Percentiles rank a stretch among this genome's conserved stretches.
Conservation (phyloP, 2,888 invertebrate genomes). For the Macrosiphum euphorbiae region DNA sequence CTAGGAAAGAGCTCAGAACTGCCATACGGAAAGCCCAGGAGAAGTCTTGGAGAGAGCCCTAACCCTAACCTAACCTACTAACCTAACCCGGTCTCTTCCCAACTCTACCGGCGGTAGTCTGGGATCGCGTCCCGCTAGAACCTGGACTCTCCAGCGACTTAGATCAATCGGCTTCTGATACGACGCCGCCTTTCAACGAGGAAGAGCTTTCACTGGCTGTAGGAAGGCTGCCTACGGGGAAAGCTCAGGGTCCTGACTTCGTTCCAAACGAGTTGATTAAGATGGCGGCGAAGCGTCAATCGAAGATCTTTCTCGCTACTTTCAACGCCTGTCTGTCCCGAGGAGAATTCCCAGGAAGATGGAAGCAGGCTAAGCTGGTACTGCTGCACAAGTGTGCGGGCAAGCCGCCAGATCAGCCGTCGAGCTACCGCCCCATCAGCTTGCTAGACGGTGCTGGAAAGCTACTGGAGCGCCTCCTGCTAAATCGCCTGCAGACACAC, state of each 20-base stretch:
- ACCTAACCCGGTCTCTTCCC: background rate
- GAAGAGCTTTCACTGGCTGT: fast-evolving
- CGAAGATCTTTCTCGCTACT: fast-evolving
- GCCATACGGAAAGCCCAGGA: background rate
- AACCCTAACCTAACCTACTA: too few relatives aligned
- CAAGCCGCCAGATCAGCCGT: background rate
- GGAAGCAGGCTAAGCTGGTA: background rate
- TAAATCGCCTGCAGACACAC: background rate
- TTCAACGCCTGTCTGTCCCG: background rate
- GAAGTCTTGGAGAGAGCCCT: background rate
- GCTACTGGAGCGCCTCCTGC: background rate
- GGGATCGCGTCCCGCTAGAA: background rate
- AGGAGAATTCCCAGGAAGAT: background rate
- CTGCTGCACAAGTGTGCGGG: background rate
- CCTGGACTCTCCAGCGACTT: too few relatives aligned
- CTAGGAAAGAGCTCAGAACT: fast-evolving
- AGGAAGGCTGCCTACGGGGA: fast-evolving
- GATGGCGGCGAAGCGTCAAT: too few relatives aligned
- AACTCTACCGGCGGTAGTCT: background rate
- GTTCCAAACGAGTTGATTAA: background rate
- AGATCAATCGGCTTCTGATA: fast-evolving
- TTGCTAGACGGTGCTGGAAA: background rate
- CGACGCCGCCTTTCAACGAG: too few relatives aligned
- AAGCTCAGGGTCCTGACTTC: background rate
- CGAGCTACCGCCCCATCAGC: background rate